A percentile compares a stretch with the other conserved stretches of the same genome.
Conservation (phyloP, 2,113 vertebrate genomes). For the Agelaius tricolor region DNA sequence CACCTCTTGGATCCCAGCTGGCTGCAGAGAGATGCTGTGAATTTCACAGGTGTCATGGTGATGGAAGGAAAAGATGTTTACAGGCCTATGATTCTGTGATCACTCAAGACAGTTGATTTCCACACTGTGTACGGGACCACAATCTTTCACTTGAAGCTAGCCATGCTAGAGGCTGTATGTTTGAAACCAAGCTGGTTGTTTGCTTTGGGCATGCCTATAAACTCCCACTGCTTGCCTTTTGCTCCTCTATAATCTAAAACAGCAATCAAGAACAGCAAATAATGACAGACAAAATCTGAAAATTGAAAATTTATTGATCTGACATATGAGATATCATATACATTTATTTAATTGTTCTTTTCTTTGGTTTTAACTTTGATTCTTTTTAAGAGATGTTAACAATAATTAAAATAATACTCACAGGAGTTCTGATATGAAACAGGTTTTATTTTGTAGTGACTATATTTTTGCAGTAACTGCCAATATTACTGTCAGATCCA, state of each 20-base stretch:
- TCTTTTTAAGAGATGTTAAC: not conserved
- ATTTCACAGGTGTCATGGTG: not conserved
- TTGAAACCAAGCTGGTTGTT: not conserved
- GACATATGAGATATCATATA: not conserved
- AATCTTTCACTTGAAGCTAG: not conserved
- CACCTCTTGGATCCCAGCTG: not conserved
- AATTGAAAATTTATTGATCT: not conserved
- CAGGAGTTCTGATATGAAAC: not conserved
- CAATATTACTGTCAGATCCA: not conserved
- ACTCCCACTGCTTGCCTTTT: not conserved
- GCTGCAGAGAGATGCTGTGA: not conserved
- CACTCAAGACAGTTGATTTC: not conserved
- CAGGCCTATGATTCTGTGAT: not conserved
- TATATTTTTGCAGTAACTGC: not conserved
- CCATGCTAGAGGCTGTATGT: not conserved
- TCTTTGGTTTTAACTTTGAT: not conserved
- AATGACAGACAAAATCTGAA: not conserved
- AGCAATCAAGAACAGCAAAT: not conserved
- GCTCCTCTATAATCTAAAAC: not conserved
- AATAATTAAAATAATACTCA: not conserved
- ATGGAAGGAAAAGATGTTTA: not conserved
- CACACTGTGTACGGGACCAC: not conserved
- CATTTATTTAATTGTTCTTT: not conserved
- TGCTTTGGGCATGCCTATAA: not conserved
- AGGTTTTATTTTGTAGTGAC: not conserved